Evolutionary conservation across 2,888 invertebrate species (phyloP), one percentile per base, ranked within the genome.

Genomic region (Anthoptus insignis): DNA sequence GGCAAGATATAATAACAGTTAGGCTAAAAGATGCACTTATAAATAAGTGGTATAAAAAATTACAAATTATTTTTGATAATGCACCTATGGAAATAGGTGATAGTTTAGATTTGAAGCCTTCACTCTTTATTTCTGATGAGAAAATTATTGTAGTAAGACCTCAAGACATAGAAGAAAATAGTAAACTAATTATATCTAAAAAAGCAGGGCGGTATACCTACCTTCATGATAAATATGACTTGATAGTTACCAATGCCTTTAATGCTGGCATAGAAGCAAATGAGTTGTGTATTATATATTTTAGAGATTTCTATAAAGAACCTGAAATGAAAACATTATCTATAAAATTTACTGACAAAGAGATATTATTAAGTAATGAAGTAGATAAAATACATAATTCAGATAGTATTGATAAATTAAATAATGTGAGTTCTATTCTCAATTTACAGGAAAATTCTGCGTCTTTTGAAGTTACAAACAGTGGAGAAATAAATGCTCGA

Each of bases 281-380:
- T 49, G 49, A 49, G 3, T 21, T 49, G 4, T 49, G 49, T 19
- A 49, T 4, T 21, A 49, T 49, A 16, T 1, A 3, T 9, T 19
- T 49, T 22, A 49, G 22, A 9, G 13, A 49, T 3, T 49, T 49
- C 11, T 49, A 49, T 49, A 21, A 49, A 49, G 13, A n/a, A 49
- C 49, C 22, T 49, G 22, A 49, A 19, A 49, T 49, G 49, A 9
- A 21, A 49, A 49, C 49, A 19, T 49, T 49, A 49, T 49, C 49
- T 9, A 49, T 49, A 49, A 49, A 49, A 21, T 49, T 49, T 49
- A 9, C 49, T 49, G 49, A 49, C 13, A 49, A 49, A 21, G 49
- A 49, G 11, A 49, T 49, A 49, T 3, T 49, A 14, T 47, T 47
- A 47, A 47, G 14, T n/a, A 14, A 47, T 16, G 27, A 27, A 27